These are phyloP conservation scores for Lophura nycthemera DNA, from an alignment of 2,113 vertebrate genomes.

Conservation along the genomic window DNA sequence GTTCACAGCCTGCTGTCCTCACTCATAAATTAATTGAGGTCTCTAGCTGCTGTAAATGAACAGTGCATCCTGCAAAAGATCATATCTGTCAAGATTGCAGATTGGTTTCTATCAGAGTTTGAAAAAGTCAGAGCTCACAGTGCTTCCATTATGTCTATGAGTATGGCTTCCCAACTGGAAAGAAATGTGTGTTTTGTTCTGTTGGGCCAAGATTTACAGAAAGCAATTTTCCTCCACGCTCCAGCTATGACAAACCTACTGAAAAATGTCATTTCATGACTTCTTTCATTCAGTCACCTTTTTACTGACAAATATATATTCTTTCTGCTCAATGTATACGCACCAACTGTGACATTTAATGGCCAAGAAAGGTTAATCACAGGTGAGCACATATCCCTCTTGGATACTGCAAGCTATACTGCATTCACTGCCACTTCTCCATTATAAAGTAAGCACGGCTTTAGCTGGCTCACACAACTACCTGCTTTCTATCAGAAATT, in stretches of 20 bases:
- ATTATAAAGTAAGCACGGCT: not conserved
- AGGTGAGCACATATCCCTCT: conserved; percentile 48
- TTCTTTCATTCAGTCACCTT: conserved; percentile 77
- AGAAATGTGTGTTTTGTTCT: conserved; percentile 82
- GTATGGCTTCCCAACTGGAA: conserved; percentile 79
- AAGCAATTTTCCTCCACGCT: conserved; percentile 81
- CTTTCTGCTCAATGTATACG: conserved; percentile 45
- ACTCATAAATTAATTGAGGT: conserved; percentile 83
- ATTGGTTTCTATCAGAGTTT: conserved; percentile 80
- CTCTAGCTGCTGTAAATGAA: conserved; percentile 75
- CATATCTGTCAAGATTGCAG: conserved; percentile 83
- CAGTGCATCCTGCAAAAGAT: conserved; percentile 79
- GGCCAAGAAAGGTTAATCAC: conserved; percentile 75
- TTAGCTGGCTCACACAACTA: conserved; percentile 11
- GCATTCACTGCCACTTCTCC: not conserved
- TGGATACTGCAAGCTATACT: conserved; percentile 29
- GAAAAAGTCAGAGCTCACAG: conserved; percentile 81
- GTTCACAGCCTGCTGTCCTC: conserved; percentile 77
- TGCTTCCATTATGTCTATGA: conserved; percentile 81
- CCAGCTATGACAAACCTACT: conserved; percentile 77
- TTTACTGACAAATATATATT: conserved; percentile 74
- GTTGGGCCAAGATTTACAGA: conserved; percentile 81
- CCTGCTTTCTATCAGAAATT: conserved; percentile 37
- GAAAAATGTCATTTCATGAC: conserved; percentile 81
- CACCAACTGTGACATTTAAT: conserved; percentile 77